Evolutionary conservation across 2,113 vertebrate genomes (phyloP), one percentile per base, ranked within the genome.

Genomic region (Paramisgurnus dabryanus): DNA sequence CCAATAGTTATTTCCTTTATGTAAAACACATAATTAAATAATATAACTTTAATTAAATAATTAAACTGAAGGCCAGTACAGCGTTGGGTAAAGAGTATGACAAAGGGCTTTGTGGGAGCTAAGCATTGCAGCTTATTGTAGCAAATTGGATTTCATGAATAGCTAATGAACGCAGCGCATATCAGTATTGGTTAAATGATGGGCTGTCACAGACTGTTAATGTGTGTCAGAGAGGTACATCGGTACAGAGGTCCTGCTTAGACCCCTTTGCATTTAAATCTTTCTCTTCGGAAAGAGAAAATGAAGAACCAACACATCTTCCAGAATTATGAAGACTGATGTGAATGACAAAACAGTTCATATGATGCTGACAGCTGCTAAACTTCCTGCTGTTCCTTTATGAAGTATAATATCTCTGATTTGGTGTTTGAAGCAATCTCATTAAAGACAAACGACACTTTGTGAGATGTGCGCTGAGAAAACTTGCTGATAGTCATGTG

Each of bases 91-190:
- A 34, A 65, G 41, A 53, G 66, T 49, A 71, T 70, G 77, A 80
- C 60, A 80, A 83, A 83, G 55, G 47, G 18, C 82, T 83, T 83
- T 70, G 66, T 80, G 77, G 55, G 40, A 1, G 27, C 40, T 76
- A 58, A 70, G 67, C 64, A 41, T 57, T 69, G 41, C 40, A 80
- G 67, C 67, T 76, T 80, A 83, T 39, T 73, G 77, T 53, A 64
- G 80, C 64, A 83, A 84, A 83, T 81, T 86, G 75, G 83, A 81
- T 86, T 85, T 77, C 55, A 72, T 82, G 61, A 82, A 84, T 80
- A 70, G 69, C 50, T 80, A 80, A 73, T 55, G 67, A 70, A 70
- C 45, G 47, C 12, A 10, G 17, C 5, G 11, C 67, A 83, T 64
- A 82, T 80, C 78, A 74, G 73, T 77, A 49, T 74, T 73, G 70